Evolutionary conservation across 2,888 invertebrate genomes (phyloP), one percentile per base, ranked within the genome.

Genomic region (Ernsta delagoae): DNA sequence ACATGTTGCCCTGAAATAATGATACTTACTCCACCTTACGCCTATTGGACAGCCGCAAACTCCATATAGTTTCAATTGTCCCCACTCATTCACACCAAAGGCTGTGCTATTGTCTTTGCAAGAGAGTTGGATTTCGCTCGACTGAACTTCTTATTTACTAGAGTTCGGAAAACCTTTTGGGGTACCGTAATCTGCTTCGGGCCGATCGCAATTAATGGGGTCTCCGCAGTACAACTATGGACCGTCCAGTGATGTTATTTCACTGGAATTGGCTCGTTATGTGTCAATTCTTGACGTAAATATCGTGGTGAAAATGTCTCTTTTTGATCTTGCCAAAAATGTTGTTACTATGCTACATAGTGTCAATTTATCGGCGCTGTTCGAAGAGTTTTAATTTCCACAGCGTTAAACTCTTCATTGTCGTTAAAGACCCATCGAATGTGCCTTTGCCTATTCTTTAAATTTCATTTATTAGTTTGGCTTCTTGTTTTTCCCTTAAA

Each of bases 171-270:
- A 85, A 84, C 85, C 84, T 86, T 86, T 83, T 76, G 82, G 84
- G 85, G 83, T 80, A 80, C 82, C 79, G 85, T 92, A 89, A 91
- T 90, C 89, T 84, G 85, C 86, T 87, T 83, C 83, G 85, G 82
- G 83, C 87, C 86, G 82, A 87, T 87, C 83, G 87, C 88, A 90
- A 92, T 92, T 92, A 92, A 90, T 90, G 89, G 84, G 81, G 83
- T 83, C 83, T 83, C 80, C 79, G 76, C 77, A 79, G 76, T 76
- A 79, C 75, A 75, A 76, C 77, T 79, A 78, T 77, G 82, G 81
- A 76, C 74, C 12, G 76, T 73, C 65, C 78, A 73, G 74, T 74
- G 80, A 81, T 78, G 77, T 78, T 78, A 75, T 77, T 75, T 48
- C 61, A 62, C 75, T 78, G 71, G 77, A 81, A 74, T 72, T 67